phyloP scores from a whole-genome alignment of 2,888 invertebrate species.

The Melinaea menophilus region DNA sequence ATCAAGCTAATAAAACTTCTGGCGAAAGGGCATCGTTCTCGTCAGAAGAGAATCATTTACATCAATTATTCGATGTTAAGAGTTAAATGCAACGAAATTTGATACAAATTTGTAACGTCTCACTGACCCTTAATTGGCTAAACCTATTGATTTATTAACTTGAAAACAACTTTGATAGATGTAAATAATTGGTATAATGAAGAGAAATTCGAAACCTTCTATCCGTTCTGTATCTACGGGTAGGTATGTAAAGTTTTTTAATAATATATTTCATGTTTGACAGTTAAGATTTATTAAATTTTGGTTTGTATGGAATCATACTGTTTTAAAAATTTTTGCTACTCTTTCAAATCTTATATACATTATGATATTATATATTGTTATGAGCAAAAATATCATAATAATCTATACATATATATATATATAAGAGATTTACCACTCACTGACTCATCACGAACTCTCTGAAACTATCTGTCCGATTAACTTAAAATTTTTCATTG shows the following conservation, averaged over 20 bases:
- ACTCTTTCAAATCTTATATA: too few species aligned
- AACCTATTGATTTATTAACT: constrained; percentile 35
- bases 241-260: neutral
- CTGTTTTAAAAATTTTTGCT: too few species aligned
- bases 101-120: constrained; percentile 49
- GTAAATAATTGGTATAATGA: constrained; percentile 10
- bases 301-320: too few species aligned
- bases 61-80: constrained; percentile 60
- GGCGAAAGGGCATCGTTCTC: constrained; percentile 60
- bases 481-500: too few species aligned
- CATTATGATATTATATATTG: too few species aligned
- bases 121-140: constrained; percentile 49
- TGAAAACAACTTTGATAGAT: constrained; percentile 7
- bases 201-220: constrained; percentile 7
- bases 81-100: constrained; percentile 57
- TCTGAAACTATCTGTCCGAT: too few species aligned
- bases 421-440: too few species aligned
- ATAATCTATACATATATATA: too few species aligned
- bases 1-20: constrained; percentile 34
- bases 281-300: too few species aligned
- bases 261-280: neutral
- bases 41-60: constrained; percentile 59
- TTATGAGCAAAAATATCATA: too few species aligned
- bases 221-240: neutral
- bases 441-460: too few species aligned